A percentile compares a stretch with the other conserved stretches of the same genome.
These are phyloP conservation scores for Nyctalus aviator DNA, from an alignment of 2,797 vertebrate species.

Conservation along the genomic window DNA sequence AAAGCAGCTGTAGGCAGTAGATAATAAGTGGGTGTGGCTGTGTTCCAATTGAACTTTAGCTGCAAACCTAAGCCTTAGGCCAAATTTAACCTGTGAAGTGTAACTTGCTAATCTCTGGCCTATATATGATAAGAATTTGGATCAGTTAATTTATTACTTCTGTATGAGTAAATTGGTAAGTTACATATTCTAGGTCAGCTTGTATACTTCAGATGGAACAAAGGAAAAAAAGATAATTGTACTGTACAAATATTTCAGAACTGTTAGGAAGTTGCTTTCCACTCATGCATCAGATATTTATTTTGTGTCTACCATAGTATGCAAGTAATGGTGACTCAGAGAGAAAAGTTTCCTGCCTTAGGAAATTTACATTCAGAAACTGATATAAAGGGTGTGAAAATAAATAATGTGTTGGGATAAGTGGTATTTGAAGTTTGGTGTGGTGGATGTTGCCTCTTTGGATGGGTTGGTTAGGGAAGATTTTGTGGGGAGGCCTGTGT, in stretches of 20 bases:
- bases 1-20: neutral
- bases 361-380: slow-evolving; percentile 4
- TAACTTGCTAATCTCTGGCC: slow-evolving; percentile 43
- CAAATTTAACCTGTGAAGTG: neutral
- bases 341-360: neutral
- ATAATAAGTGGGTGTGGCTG: neutral
- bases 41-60: neutral
- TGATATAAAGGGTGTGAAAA: neutral
- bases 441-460: neutral
- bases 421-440: neutral
- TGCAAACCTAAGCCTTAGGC: neutral
- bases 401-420: neutral
- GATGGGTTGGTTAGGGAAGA: neutral
- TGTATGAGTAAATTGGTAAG: slow-evolving; percentile 15
- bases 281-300: neutral
- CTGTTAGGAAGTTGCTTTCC: slow-evolving; percentile 50
- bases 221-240: neutral
- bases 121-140: slow-evolving; percentile 48
- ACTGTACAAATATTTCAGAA: neutral
- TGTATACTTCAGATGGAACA: slow-evolving; percentile 21
- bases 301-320: neutral
- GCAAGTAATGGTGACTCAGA: neutral
- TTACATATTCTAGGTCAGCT: slow-evolving; percentile 64
- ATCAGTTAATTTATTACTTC: slow-evolving; percentile 65
- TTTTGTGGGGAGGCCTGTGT: neutral